Base-by-base conservation (phyloP, 2,113 vertebrate species). In the Synchiropus splendidus region DNA sequence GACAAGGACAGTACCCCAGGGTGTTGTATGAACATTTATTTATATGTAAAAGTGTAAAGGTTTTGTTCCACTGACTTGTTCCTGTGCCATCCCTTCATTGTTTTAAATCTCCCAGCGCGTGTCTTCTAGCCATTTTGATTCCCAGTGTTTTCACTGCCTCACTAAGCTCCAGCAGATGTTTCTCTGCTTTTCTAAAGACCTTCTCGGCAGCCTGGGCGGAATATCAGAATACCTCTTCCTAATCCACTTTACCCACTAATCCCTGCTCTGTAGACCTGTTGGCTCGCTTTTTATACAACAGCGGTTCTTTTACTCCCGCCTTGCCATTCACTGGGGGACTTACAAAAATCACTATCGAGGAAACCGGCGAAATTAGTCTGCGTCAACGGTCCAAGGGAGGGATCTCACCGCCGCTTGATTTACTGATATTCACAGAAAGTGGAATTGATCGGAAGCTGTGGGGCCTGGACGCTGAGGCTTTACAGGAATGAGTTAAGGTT, bases 221-320 rank as follows among this genome's bases (percentile, higher is more conserved):
- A 77, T 72, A 78, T 82, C 77, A 67, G 70, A 77, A 75, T 72
- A 72, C 65, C 68, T 67, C 68, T 76, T 69, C 70, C 70, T 80
- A 79, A 81, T 81, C 79, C 78, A 81, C 76, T 81, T 79, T 82
- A 74, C 72, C 71, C 72, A 47, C 75, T 81, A 80, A 81, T 82
- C 78, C 73, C 68, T 77, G 78, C 73, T 67, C 67, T 52, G 58
- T 51, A 59, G 79, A 81, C 75, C 74, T 77, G 71, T 78, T 77
- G 72, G 73, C 71, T 70, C 38, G 66, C 67, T 54, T 67, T 60
- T 66, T 55, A 66, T 53, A 38, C 64, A 35, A 58, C 36, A 47
- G 63, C 15, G 36, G 61, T 64, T 57, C 48, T 54, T 42, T 53
- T 55, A 31, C 42, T 52, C 53, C 16, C 57, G 42, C 27, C n/a